Evolutionary conservation across 2,888 invertebrate species (phyloP).

Genomic region (Podotricha telesiphe): DNA sequence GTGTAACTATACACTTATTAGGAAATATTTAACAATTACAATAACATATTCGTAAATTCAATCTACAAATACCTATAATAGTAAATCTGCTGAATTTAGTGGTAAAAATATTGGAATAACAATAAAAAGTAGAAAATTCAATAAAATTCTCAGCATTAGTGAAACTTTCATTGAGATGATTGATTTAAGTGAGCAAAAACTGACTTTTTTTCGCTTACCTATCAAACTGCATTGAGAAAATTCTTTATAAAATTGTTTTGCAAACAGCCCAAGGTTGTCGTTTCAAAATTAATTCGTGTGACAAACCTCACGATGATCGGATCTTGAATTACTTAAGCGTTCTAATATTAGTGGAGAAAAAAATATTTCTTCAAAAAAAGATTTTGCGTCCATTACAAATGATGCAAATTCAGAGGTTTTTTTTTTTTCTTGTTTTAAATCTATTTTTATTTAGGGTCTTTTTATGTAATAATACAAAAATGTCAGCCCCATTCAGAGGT

Average conservation of each 20-base stretch:
- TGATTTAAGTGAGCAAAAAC: background rate
- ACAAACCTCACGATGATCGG: slow-evolving; percentile 16
- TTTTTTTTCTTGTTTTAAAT: too few relatives aligned
- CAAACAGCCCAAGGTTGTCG: background rate
- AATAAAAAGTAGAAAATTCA: background rate
- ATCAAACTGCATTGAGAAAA: slow-evolving; percentile 8
- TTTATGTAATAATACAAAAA: too few relatives aligned
- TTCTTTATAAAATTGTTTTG: slow-evolving; percentile 9
- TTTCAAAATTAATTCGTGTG: slow-evolving; percentile 3
- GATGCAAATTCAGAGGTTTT: slow-evolving; percentile 4
- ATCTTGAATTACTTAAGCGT: slow-evolving; percentile 13
- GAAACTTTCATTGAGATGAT: background rate
- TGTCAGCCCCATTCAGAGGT: background rate
- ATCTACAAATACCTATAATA: too few relatives aligned
- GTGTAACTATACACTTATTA: too few relatives aligned
- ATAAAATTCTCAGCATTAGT: background rate
- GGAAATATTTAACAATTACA: too few relatives aligned
- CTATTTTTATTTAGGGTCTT: too few relatives aligned
- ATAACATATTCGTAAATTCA: too few relatives aligned
- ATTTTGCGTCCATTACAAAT: background rate
- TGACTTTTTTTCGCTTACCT: background rate
- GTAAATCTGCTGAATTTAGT: background rate
- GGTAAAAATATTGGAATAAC: background rate
- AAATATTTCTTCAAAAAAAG: slow-evolving; percentile 1
- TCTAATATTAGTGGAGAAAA: background rate